Evolutionary conservation across 2,113 vertebrate species (phyloP), one percentile per base, ranked within the genome.

Genomic region (Ictalurus punctatus): DNA sequence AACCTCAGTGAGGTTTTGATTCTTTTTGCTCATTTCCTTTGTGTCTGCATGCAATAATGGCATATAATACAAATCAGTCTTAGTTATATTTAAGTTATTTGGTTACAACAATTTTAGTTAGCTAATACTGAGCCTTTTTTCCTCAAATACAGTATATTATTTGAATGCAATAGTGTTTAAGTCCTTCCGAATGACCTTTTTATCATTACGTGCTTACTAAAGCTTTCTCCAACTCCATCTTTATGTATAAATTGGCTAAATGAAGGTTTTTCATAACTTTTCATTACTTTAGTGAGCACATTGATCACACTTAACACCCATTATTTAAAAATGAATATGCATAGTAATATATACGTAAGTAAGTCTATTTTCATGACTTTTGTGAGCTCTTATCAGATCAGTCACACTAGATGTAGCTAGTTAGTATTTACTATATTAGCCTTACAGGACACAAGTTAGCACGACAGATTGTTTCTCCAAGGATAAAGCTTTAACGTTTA

Each of bases 1-100:
- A 27, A 40, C 19, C n/a, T n/a, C n/a, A 7, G 44, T 13, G 6
- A 2, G 12, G 37, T n/a, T 78, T 48, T 52, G 8, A 1, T 9
- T 52, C n/a, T 52, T 52, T 84, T 59, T 59, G 30, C 9, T 65
- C 69, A 23, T 76, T 74, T 86, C 85, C 85, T 61, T 59, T 83
- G 17, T 19, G 6, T 58, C 21, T 44, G 40, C 40, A 44, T 44
- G 4, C 5, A 44, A 44, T 44, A 44, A 4, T 44, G 40, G 40
- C 40, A 44, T 44, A 44, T 44, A 44, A 44, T 44, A 44, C 40
- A 44, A 44, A 44, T 4, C 4, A 44, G 40, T 44, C 40, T 4
- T 5, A 5, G 40, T 44, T 40, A 48, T 48, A 48, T 48, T 48
- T 48, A 48, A 48, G 44, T 48, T 48, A 48, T 48, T 48, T 48